Conservation (phyloP, 2,113 vertebrate species). For the Elephas maximus region DNA sequence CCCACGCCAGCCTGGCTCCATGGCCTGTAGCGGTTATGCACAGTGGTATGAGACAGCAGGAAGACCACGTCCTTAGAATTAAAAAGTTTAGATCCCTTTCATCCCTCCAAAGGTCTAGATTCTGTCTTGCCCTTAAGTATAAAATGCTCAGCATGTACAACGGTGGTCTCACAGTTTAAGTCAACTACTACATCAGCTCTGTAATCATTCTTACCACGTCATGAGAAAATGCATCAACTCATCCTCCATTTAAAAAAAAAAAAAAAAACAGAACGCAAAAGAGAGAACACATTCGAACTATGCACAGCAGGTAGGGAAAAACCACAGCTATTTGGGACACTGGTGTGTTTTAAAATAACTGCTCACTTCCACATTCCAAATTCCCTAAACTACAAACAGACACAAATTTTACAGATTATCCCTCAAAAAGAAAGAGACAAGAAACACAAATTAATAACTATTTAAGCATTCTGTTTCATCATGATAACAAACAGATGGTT, state of each 20-base stretch:
- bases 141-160: constrained; percentile 79
- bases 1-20: background rate
- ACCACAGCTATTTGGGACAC: constrained; percentile 76
- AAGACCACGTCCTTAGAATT: background rate
- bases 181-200: constrained; percentile 80
- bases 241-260: constrained; percentile 22
- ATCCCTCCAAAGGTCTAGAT: background rate
- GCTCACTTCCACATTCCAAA: constrained; percentile 82
- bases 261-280: constrained; percentile 81
- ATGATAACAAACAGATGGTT: constrained; percentile 98
- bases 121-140: constrained; percentile 63
- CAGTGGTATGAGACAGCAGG: background rate
- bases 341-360: constrained; percentile 85
- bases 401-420: constrained; percentile 90
- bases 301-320: constrained; percentile 72
- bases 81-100: background rate
- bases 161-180: constrained; percentile 79
- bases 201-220: constrained; percentile 52
- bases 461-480: constrained; percentile 94
- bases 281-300: constrained; percentile 82
- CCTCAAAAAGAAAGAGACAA: constrained; percentile 82
- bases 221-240: constrained; percentile 71
- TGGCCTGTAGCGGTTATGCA: background rate
- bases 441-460: constrained; percentile 93
- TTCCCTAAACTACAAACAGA: constrained; percentile 86